Base-by-base conservation (phyloP, 2,888 invertebrate species). In the Oasisia sp. region DNA sequence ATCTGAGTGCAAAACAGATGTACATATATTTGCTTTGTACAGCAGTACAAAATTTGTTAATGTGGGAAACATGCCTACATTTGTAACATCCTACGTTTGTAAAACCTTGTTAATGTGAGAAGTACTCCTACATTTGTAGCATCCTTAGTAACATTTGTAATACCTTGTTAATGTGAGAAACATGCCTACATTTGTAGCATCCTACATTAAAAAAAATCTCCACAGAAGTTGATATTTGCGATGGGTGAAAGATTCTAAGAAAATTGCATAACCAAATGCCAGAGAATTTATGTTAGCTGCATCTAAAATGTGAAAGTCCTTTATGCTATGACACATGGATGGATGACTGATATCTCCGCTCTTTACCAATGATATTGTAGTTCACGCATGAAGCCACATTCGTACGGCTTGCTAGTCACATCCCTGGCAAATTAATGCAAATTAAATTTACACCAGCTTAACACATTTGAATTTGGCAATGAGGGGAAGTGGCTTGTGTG, bases 361-460 rank as follows among this genome's bases (percentile, higher is more conserved):
- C 74, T 3, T 74, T 74, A 27, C 27, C 74, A 74, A 74, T 74
- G 27, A 74, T 74, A 74, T 74, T 74, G 74, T 27, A 74, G 74
- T 74, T 74, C n/a, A 74, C 74, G 27, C 74, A n/a, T 5, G 74
- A 74, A n/a, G 19, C n/a, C 74, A 74, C 74, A 74, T 19, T 74
- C 74, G 14, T 74, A 74, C n/a, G 74, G 74, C 74, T 74, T 74
- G 74, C 74, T 74, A 74, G 74, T 74, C 74, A 74, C 74, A 74
- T 74, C 74, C 27, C 74, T 27, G 7, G 74, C 74, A 74, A 74
- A 74, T 74, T 19, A 19, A 27, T 74, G 74, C 74, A 74, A 74
- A 74, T 74, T 74, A 74, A 74, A n/a, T 74, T 74, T 19, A 74
- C 27, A 19, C 74, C 27, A 74, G 27, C 74, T 74, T 74, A 74